Evolutionary conservation across 2,113 vertebrate genomes (phyloP).

Genomic region (Peromyscus californicus): DNA sequence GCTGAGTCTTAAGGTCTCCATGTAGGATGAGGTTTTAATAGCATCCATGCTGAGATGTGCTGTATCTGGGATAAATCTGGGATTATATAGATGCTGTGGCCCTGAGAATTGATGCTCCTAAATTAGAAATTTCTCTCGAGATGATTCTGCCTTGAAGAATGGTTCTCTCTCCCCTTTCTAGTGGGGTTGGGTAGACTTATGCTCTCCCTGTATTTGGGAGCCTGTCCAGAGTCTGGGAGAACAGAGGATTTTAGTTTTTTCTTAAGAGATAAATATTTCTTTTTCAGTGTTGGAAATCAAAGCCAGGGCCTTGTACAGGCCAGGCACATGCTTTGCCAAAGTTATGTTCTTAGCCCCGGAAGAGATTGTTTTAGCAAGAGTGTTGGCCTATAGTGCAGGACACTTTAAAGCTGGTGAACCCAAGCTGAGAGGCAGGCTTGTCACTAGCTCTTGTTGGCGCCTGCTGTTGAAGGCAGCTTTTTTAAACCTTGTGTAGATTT

Average conservation of each 20-base stretch:
- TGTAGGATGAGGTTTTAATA: not conserved
- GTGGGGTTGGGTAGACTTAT: no score
- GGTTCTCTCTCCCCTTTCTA: not conserved
- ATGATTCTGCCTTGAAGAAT: not conserved
- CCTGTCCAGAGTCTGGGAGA: not conserved
- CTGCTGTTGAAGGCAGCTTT: not conserved
- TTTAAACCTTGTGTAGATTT: slow-evolving; percentile 47
- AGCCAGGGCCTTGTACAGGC: not conserved
- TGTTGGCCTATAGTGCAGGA: not conserved
- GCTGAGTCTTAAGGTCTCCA: not conserved
- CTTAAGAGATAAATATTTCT: not conserved
- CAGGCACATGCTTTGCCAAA: not conserved
- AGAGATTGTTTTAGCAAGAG: not conserved
- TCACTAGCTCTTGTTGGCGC: no score
- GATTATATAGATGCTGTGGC: not conserved
- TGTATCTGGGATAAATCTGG: not conserved
- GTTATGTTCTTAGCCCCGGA: not conserved
- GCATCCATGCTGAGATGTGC: not conserved
- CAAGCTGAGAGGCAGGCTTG: not conserved
- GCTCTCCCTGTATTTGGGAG: not conserved
- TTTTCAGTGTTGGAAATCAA: not conserved
- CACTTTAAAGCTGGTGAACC: not conserved
- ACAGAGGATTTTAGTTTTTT: not conserved
- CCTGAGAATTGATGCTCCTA: not conserved
- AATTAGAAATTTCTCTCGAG: not conserved